Evolutionary conservation across 23 tunicate species (phyloP).

Genomic region (Ascidia mentula): DNA sequence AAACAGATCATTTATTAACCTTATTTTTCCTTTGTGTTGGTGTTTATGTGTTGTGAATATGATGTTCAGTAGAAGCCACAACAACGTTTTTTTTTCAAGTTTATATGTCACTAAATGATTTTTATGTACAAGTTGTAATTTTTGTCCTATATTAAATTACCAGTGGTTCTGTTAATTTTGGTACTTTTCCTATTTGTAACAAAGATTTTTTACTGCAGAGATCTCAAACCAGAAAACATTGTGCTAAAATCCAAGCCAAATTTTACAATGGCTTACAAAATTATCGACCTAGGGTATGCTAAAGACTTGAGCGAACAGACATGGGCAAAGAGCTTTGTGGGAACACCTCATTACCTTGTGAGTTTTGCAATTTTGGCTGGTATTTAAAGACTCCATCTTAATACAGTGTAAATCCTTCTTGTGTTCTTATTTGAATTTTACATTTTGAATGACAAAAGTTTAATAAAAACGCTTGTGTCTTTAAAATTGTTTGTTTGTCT

Average conservation of each 20-base stretch:
- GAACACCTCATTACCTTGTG: slow-evolving; percentile 82
- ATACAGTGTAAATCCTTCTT: too few relatives aligned
- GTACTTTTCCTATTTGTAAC: not conserved
- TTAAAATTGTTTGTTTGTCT: not conserved
- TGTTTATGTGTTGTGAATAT: too few relatives aligned
- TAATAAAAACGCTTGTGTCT: not conserved
- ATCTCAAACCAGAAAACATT: slow-evolving; percentile 92
- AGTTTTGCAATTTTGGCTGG: not conserved
- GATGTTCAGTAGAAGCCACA: too few relatives aligned
- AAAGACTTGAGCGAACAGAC: slow-evolving; percentile 66
- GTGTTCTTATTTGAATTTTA: too few relatives aligned
- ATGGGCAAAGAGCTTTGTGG: slow-evolving; percentile 72
- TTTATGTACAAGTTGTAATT: not conserved
- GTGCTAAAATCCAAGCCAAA: slow-evolving; percentile 42
- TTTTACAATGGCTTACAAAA: slow-evolving; percentile 50
- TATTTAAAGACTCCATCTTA: not conserved
- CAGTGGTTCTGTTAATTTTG: not conserved
- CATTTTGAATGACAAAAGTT: too few relatives aligned
- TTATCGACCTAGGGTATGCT: slow-evolving; percentile 92
- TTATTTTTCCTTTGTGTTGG: too few relatives aligned
- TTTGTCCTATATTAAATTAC: not conserved
- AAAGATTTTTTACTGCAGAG: slow-evolving; percentile 33
- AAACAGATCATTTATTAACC: too few relatives aligned
- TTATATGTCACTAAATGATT: not conserved
- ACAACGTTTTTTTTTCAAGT: too few relatives aligned